Evolutionary conservation across 2,113 vertebrate genomes (phyloP).

Genomic region (Sterrhoptilus dennistouni): DNA sequence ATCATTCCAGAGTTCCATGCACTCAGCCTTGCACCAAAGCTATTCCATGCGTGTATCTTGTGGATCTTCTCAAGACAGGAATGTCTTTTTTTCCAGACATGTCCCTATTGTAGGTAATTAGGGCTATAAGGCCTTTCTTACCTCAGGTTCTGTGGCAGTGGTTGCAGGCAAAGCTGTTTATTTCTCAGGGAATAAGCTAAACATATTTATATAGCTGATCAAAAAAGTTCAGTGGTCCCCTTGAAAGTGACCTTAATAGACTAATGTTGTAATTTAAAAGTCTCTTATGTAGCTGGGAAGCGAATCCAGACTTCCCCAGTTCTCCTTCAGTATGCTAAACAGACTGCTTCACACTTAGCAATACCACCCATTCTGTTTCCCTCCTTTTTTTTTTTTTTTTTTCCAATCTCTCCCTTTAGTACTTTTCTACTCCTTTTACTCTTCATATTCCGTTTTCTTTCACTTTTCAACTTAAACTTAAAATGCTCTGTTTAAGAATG

Average conservation of each 20-base stretch:
- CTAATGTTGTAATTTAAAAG: neutral
- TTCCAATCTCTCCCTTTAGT: neutral
- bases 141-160: neutral
- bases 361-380: conserved; percentile 5
- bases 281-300: neutral
- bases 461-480: conserved; percentile 25
- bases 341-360: neutral
- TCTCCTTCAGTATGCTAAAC: conserved; percentile 1
- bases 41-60: neutral
- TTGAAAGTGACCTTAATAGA: neutral
- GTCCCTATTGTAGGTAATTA: neutral
- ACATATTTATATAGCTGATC: neutral
- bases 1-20: neutral
- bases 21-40: neutral
- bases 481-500: conserved; percentile 44
- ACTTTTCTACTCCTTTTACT: conserved; percentile 10
- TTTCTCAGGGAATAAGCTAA: neutral
- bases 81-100: neutral
- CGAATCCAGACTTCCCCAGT: neutral
- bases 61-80: neutral
- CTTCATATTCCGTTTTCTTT: conserved; percentile 6
- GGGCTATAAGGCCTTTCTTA: neutral
- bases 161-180: neutral
- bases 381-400: neutral
- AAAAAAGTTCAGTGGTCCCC: neutral